A percentile compares a stretch with the other conserved stretches of the same genome.
Conservation (phyloP, 2,888 invertebrate genomes). For the Abrostola tripartita region DNA sequence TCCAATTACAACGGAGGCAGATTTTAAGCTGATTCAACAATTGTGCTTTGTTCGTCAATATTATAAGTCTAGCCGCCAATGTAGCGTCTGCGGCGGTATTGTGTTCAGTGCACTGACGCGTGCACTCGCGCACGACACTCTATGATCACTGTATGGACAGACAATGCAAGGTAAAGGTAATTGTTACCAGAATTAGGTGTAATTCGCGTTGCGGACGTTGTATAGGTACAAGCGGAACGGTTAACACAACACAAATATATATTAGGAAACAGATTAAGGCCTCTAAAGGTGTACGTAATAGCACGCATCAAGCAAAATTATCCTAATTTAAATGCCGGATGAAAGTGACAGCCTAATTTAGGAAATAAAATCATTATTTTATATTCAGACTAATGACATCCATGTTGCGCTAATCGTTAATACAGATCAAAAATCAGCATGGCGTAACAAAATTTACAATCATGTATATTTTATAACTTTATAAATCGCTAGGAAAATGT, state of each 20-base stretch:
- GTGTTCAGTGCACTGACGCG: slow-evolving; percentile 61
- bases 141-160: slow-evolving; percentile 40
- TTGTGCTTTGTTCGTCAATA: slow-evolving; percentile 19
- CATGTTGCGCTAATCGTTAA: too few relatives aligned
- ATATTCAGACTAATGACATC: not conserved
- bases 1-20: too few relatives aligned
- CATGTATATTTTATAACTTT: too few relatives aligned
- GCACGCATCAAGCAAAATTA: slow-evolving; percentile 33
- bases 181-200: slow-evolving; percentile 76
- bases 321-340: slow-evolving; percentile 48
- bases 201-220: slow-evolving; percentile 69
- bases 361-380: slow-evolving; percentile 9
- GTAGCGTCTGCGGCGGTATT: not conserved
- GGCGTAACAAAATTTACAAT: too few relatives aligned
- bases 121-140: slow-evolving; percentile 60
- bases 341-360: slow-evolving; percentile 46
- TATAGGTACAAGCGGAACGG: slow-evolving; percentile 54
- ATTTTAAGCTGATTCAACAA: too few relatives aligned
- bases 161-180: slow-evolving; percentile 85
- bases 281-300: slow-evolving; percentile 25
- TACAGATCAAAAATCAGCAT: too few relatives aligned
- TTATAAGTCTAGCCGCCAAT: slow-evolving; percentile 30
- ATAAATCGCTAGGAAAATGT: too few relatives aligned
- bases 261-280: slow-evolving; percentile 36
- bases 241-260: slow-evolving; percentile 35